Evolutionary conservation across 2,113 vertebrate species (phyloP), one percentile per base, ranked within the genome.

Genomic region (Cyanoramphus novaezelandiae): DNA sequence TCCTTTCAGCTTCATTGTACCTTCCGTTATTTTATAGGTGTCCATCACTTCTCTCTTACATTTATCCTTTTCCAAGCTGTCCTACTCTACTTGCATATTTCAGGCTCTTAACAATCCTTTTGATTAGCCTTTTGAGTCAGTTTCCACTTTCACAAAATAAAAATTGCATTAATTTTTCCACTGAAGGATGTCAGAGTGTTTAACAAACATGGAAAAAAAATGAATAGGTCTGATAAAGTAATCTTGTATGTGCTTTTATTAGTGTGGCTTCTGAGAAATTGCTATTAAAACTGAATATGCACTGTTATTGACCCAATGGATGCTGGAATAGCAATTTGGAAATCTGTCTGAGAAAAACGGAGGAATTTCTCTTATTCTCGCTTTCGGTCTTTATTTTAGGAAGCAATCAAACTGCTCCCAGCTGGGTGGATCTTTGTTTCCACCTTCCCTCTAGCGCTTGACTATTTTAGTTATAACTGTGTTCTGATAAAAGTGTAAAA

Each of bases 381-480:
- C 74, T 68, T 92, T 93, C 1, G 8, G 33, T 84, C 82, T 90
- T 91, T 96, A 95, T 95, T 95, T 97, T 90, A 95, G 79, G 87
- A 95, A 97, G 92, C 87, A 95, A 90, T 88, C 67, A 93, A 93
- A 71, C 44, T 80, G 37, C 41, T 95, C 84, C 67, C 87, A 94
- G 63, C 53, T 91, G 94, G 84, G 81, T 83, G 87, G 63, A 59
- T 92, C 87, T 95, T 93, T 94, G 35, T 93, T 96, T 94, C 84
- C 68, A 43, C 74, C 71, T 77, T 95, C 68, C 37, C 50, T 76
- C 71, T 91, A 81, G 29, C 67, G 23, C 37, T 88, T 47, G 46
- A 41, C 59, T 95, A 92, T 93, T 95, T 95, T 82, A 76, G 69
- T 89, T 79, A 29, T 50, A 88, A 71, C 18, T 63, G 24, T 64